Evolutionary conservation across 1,140 invertebrate species (phyloP).

Genomic region (Samia ricini): DNA sequence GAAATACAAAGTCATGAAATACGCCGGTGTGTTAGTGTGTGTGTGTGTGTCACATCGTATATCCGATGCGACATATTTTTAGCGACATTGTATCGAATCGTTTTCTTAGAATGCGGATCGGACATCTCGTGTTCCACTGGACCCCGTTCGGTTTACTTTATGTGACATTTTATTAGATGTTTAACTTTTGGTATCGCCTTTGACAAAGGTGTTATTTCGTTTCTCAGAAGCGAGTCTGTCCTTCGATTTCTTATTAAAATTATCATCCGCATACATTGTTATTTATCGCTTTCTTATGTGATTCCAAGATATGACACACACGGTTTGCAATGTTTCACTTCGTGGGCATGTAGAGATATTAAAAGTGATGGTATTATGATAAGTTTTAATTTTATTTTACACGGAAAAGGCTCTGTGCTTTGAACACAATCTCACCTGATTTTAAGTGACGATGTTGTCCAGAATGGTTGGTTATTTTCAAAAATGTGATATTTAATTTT

Average conservation of each 20-base stretch:
- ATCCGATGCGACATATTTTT: neutral
- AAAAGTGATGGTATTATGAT: no score
- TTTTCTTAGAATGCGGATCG: neutral
- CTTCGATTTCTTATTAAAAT: constrained; percentile 12
- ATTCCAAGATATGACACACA: neutral
- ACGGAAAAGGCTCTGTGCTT: no score
- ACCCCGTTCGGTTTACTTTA: constrained; percentile 25
- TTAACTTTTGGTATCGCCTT: neutral
- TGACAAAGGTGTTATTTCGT: constrained; percentile 10
- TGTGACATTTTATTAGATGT: constrained; percentile 32
- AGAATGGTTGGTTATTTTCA: no score
- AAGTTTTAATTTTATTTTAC: no score
- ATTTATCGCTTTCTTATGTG: neutral
- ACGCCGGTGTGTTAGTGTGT: no score
- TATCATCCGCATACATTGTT: neutral
- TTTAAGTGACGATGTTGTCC: no score
- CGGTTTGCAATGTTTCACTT: no score
- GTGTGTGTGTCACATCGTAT: neutral
- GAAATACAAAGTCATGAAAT: no score
- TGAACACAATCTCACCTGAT: no score
- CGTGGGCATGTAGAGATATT: no score
- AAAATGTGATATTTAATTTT: no score
- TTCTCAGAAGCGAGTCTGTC: constrained; percentile 19
- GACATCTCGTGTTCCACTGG: neutral
- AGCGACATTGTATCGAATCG: neutral